Conservation (phyloP, 2,113 vertebrate species). For the Coryphaenoides rupestris region DNA sequence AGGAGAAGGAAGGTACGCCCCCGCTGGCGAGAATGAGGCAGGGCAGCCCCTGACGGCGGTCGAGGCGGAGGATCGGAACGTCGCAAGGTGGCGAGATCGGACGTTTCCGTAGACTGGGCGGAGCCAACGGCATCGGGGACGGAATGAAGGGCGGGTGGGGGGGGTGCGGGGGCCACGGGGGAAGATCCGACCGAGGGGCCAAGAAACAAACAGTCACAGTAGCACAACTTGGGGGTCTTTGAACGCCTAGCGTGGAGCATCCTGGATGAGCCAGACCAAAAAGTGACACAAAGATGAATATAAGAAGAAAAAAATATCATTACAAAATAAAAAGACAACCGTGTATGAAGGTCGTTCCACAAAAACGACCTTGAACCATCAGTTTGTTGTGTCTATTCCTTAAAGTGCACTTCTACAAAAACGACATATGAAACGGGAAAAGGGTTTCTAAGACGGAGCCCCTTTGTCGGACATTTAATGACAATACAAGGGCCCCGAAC, state of each 20-base stretch:
- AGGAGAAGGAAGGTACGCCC: slow-evolving; percentile 53
- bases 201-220: background rate
- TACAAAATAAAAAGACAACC: background rate
- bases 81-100: too few relatives aligned
- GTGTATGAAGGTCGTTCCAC: slow-evolving; percentile 18
- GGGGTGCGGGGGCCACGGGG: slow-evolving; percentile 65
- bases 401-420: slow-evolving; percentile 50
- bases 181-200: background rate
- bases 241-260: background rate
- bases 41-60: slow-evolving; percentile 72
- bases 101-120: too few relatives aligned
- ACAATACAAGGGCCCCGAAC: too few relatives aligned
- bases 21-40: slow-evolving; percentile 72
- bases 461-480: too few relatives aligned
- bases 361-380: slow-evolving; percentile 10
- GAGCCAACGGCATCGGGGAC: background rate
- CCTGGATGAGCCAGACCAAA: slow-evolving; percentile 2
- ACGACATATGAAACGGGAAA: slow-evolving; percentile 9
- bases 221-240: slow-evolving; percentile 1
- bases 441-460: background rate
- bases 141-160: slow-evolving; percentile 66
- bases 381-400: slow-evolving; percentile 32
- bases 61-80: too few relatives aligned
- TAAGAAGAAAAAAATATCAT: background rate
- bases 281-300: slow-evolving; percentile 66